Base-by-base conservation (phyloP, 1,140 invertebrate genomes). In the Colletes gigas region DNA sequence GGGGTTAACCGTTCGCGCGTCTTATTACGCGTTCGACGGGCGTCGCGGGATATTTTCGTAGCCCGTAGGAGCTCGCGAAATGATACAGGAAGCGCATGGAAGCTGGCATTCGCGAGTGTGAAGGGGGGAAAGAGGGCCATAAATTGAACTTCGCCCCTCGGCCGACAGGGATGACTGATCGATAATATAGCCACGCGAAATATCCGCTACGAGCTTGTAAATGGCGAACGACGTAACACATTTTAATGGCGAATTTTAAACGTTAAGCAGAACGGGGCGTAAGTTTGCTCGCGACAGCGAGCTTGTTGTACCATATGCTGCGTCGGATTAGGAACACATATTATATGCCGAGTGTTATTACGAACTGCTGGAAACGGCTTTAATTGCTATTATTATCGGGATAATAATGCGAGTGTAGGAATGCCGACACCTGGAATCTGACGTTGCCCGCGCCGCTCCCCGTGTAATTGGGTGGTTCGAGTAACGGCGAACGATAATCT, bases 231-330 rank as follows among this genome's bases (percentile, higher is more conserved):
- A 41, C 19, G 44, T 77, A 77, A 81, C 74, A 57, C 59, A 70
- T 52, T 81, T 77, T 70, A 77, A 81, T 55, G 66, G 79, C 5
- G 59, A 77, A 70, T 81, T 81, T 70, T 65, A 81, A 21, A 41
- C 60, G 15, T 44, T 50, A 55, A 71, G 62, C 44, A 30, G 75
- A 85, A 79, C 60, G 63, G 76, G 63, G 71, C 55, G 62, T 80
- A 60, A 66, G 69, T 41, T 67, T 21, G 17, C 63, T 21, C 54
- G 62, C 71, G 66, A 79, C 66, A 39, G 54, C 54, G 71, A 19
- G 71, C 84, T 78, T 86, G 84, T 86, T 78, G 74, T 79, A 75
- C 84, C 84, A 86, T 88, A 88, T 88, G 86, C 85, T 62, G 76
- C 85, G 81, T 76, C 71, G 74, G 77, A 87, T 87, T 87, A 86